Conservation (phyloP, 2,113 vertebrate genomes). For the Mionectes macconnelli region DNA sequence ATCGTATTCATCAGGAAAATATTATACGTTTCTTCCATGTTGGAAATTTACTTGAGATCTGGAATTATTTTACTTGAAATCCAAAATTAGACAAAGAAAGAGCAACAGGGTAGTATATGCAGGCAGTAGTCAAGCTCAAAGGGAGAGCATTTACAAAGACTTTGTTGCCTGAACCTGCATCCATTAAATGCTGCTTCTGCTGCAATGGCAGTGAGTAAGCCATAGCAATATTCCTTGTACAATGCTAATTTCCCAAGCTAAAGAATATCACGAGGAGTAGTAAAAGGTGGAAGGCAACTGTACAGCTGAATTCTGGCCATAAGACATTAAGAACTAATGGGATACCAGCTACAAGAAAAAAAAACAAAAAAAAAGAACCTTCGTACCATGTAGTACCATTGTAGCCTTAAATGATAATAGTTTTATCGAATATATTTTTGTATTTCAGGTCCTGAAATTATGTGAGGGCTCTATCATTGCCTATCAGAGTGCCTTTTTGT, state of each 20-base stretch:
- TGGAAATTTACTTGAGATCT: background rate
- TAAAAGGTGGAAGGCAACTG: background rate
- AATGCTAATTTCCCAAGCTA: background rate
- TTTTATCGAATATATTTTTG: background rate
- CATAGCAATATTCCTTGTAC: background rate
- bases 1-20: background rate
- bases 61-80: background rate
- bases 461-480: background rate
- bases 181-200: background rate
- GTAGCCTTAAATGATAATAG: background rate
- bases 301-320: background rate
- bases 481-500: background rate
- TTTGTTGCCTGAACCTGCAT: background rate
- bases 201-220: background rate
- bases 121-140: background rate
- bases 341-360: background rate
- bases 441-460: background rate
- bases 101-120: fast-evolving
- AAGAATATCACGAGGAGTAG: background rate
- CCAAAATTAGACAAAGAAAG: background rate
- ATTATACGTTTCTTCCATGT: background rate
- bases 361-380: background rate
- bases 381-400: background rate
- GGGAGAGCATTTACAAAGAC: background rate
- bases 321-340: background rate